Conservation (phyloP, 2,797 vertebrate genomes). For the Leucoraja ocellata region DNA sequence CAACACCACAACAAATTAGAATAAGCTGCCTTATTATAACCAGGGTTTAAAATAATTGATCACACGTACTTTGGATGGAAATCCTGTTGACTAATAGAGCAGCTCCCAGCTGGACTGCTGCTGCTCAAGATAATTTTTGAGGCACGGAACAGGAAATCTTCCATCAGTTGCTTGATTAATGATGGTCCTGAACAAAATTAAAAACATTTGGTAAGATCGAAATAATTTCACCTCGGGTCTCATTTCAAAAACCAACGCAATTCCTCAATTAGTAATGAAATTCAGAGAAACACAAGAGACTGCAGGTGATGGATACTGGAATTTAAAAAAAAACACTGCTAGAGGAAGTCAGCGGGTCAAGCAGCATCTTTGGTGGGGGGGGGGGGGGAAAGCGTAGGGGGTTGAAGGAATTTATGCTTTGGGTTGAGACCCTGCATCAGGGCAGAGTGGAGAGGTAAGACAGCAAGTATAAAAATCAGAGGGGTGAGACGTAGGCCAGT, state of each 20-base stretch:
- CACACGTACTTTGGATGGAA: constrained; percentile 88
- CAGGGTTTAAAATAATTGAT: not conserved
- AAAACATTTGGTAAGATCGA: not conserved
- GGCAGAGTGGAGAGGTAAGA: no score
- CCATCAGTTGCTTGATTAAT: constrained; percentile 90
- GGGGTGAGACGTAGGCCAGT: no score
- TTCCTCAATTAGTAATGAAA: not conserved
- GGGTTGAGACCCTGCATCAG: no score
- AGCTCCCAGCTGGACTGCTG: constrained; percentile 79
- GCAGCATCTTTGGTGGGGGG: no score
- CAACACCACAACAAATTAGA: not conserved
- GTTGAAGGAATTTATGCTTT: no score
- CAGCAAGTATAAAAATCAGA: no score
- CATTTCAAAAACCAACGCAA: not conserved
- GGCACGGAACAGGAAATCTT: constrained; percentile 98
- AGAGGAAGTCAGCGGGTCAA: no score
- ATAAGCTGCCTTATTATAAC: not conserved
- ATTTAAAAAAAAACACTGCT: no score
- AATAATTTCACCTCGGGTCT: not conserved
- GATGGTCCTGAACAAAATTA: constrained; percentile 73
- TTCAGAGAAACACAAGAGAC: not conserved
- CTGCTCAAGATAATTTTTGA: constrained; percentile 96
- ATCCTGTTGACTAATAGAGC: constrained; percentile 82
- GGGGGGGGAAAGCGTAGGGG: no score
- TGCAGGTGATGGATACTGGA: no score